Base-by-base conservation (phyloP, 2,797 vertebrate species). In the Rhincodon typus region DNA sequence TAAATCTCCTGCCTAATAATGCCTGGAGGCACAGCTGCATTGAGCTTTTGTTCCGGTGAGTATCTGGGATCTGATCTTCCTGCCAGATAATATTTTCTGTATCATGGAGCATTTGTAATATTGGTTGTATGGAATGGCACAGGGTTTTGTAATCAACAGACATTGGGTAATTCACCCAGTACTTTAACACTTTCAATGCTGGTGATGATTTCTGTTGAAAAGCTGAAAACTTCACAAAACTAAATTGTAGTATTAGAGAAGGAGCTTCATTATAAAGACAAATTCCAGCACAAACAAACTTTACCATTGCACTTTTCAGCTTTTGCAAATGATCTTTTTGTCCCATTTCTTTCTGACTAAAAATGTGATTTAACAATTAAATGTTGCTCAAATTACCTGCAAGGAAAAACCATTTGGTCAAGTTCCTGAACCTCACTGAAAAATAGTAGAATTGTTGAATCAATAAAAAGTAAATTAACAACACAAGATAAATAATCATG, bases 51-150 rank as follows among this genome's bases (percentile, higher is more conserved):
- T 94, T 94, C 93, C 93, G 93, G 93, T 72, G 69, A 94, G 67
- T 94, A 94, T 94, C 69, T 94, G 93, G 38, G 66, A 72, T 94
- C 66, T 94, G 91, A 94, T 94, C 67, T 94, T 72, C 38, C 67
- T 94, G 93, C 38, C 93, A 94, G 93, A 94, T 74, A 94, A 94
- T 94, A 94, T 94, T 94, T 94, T 94, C 93, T 94, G 93, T 94
- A 94, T 94, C 93, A 94, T 23, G 25, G 93, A 94, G 69, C 93
- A 94, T 50, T 94, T 46, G 93, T 46, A 94, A 94, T 94, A 94
- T 94, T 42, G 23, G 93, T 72, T 46, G 42, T 50, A 69, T 69
- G 21, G 93, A 94, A 94, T 74, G 93, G 93, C 50, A 72, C 69
- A 72, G 42, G 42, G 93, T 69, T 70, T 30, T 50, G 42, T 94